Evolutionary conservation across 2,888 invertebrate genomes (phyloP).

Genomic region (Mechanitis mazaeus): DNA sequence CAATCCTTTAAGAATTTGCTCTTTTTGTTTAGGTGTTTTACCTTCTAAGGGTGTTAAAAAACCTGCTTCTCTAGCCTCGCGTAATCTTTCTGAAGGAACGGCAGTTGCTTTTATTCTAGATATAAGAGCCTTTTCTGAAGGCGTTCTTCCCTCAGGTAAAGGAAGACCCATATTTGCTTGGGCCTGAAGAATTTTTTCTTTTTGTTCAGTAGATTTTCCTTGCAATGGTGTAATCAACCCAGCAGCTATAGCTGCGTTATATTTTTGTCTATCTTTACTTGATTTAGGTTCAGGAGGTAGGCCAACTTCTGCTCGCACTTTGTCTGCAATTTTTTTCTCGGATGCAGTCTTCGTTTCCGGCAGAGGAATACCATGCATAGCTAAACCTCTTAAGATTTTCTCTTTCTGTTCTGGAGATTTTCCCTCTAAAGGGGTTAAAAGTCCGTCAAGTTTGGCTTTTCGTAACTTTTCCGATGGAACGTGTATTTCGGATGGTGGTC

Average conservation of each 20-base stretch:
- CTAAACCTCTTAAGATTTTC: too few relatives aligned
- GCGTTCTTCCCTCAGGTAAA: slow-evolving; percentile 29
- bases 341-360: slow-evolving; percentile 10
- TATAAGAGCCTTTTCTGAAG: slow-evolving; percentile 20
- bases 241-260: slow-evolving; percentile 24
- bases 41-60: slow-evolving; percentile 29
- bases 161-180: slow-evolving; percentile 31
- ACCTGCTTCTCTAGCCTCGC: slow-evolving; percentile 32
- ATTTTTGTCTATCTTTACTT: slow-evolving; percentile 21
- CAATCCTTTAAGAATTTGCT: slow-evolving; percentile 24
- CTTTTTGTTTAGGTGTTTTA: slow-evolving; percentile 26
- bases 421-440: too few relatives aligned
- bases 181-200: slow-evolving; percentile 25
- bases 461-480: slow-evolving; percentile 28
- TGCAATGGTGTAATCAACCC: slow-evolving; percentile 40
- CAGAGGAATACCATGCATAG: too few relatives aligned
- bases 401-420: too few relatives aligned
- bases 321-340: slow-evolving; percentile 30
- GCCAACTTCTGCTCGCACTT: slow-evolving; percentile 24
- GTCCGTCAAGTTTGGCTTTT: slow-evolving; percentile 28
- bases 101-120: slow-evolving; percentile 10
- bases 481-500: slow-evolving; percentile 18
- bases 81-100: slow-evolving; percentile 21
- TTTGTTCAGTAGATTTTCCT: slow-evolving; percentile 35
- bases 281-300: slow-evolving; percentile 29